phyloP scores from a whole-genome alignment of 2,113 vertebrate genomes.

The Paramormyrops kingsleyae region DNA sequence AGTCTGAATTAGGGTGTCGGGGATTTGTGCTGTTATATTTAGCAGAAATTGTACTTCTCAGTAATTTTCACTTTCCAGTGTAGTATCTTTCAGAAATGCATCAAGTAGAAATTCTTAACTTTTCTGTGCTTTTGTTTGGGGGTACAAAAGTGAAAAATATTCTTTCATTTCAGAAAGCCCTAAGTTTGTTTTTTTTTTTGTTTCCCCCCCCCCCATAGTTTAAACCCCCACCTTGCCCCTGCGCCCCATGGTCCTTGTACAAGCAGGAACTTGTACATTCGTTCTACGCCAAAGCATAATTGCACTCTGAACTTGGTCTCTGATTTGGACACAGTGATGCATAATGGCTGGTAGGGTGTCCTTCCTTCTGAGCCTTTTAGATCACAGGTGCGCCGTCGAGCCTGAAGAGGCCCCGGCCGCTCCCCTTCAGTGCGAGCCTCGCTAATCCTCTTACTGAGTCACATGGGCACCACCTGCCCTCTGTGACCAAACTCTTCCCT shows the following conservation, averaged over 20 bases:
- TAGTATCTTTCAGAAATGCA: background rate
- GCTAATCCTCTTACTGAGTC: conserved; percentile 40
- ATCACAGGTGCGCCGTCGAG: background rate
- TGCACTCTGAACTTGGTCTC: background rate
- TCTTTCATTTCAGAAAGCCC: background rate
- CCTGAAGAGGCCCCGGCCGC: conserved; percentile 10
- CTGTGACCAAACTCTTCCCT: conserved; percentile 19
- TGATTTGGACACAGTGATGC: background rate
- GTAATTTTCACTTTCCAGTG: background rate
- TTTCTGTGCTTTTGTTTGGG: background rate
- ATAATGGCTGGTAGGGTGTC: conserved; percentile 4
- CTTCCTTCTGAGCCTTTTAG: conserved; percentile 13
- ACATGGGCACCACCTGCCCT: conserved; percentile 29
- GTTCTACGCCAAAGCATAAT: background rate
- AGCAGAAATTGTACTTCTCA: background rate
- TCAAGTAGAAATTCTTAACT: background rate
- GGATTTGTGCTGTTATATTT: background rate
- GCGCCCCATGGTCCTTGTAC: background rate
- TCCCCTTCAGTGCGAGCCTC: conserved; percentile 33
- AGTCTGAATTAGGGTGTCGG: background rate
- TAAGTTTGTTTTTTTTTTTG: background rate
- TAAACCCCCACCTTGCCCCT: background rate
- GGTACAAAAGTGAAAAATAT: background rate
- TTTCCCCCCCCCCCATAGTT: background rate
- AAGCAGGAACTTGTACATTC: background rate